Conservation (phyloP, 2,113 vertebrate genomes). For the Morphnarchus princeps region DNA sequence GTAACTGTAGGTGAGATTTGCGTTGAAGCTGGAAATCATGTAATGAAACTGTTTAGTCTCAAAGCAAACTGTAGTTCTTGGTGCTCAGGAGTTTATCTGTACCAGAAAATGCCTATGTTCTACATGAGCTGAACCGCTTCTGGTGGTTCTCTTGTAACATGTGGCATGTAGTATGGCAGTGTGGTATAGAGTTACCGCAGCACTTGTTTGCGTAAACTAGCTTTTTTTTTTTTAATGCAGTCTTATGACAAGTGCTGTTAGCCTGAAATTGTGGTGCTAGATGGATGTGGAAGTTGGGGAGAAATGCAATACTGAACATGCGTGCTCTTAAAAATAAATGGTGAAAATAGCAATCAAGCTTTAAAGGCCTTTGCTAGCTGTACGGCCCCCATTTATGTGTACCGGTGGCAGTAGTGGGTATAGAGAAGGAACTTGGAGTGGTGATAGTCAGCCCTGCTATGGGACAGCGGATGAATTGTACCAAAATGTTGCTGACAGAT, state of each 20-base stretch:
- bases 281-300: background rate
- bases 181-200: too few relatives aligned
- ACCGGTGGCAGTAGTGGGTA: fast-evolving
- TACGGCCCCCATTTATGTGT: fast-evolving
- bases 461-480: background rate
- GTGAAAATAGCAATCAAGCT: fast-evolving
- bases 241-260: background rate
- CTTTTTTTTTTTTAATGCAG: too few relatives aligned
- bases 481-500: background rate
- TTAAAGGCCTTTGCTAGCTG: background rate
- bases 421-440: background rate
- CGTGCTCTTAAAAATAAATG: fast-evolving
- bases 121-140: background rate
- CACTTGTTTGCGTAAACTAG: too few relatives aligned
- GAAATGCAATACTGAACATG: fast-evolving
- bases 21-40: fast-evolving
- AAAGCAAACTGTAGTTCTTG: background rate
- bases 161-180: background rate
- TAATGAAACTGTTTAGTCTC: background rate
- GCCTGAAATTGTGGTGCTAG: background rate
- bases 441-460: background rate
- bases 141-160: background rate
- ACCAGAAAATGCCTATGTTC: too few relatives aligned
- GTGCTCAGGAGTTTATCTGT: background rate
- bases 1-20: background rate